Evolutionary conservation across 2,113 vertebrate genomes (phyloP).

Genomic region (Laticauda colubrina): DNA sequence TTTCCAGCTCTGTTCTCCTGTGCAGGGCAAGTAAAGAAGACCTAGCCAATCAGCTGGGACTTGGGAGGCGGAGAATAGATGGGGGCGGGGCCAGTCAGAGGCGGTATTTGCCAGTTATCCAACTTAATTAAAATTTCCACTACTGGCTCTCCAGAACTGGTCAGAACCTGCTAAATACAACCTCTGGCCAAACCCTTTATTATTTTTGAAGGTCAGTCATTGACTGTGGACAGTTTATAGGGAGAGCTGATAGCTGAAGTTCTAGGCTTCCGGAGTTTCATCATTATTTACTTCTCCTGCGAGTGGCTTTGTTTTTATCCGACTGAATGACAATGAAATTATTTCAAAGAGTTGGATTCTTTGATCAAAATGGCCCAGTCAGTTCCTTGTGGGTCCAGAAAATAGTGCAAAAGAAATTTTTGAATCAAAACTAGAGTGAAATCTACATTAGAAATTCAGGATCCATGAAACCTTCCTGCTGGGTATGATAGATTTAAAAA

Average conservation of each 20-base stretch:
- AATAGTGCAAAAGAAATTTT: background rate
- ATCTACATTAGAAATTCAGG: background rate
- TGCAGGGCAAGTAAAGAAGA: no score
- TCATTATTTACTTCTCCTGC: background rate
- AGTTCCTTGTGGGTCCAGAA: background rate
- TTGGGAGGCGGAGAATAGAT: no score
- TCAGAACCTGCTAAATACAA: no score
- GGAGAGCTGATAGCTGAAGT: background rate
- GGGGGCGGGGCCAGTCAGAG: no score
- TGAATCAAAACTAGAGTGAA: background rate
- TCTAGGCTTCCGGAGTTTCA: background rate
- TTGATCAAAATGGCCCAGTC: background rate
- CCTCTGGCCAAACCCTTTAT: background rate
- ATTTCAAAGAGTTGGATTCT: background rate
- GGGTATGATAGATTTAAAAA: no score
- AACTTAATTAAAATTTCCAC: no score
- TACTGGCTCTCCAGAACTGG: no score
- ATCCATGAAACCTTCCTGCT: background rate
- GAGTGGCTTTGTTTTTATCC: background rate
- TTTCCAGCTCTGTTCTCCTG: no score
- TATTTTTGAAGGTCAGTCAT: background rate
- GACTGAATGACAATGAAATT: background rate
- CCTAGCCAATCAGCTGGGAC: no score
- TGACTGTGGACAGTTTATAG: background rate
- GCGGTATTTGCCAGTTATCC: no score